Evolutionary conservation across 2,888 invertebrate species (phyloP), one percentile per base, ranked within the genome.

Genomic region (Uloborus plumipes): DNA sequence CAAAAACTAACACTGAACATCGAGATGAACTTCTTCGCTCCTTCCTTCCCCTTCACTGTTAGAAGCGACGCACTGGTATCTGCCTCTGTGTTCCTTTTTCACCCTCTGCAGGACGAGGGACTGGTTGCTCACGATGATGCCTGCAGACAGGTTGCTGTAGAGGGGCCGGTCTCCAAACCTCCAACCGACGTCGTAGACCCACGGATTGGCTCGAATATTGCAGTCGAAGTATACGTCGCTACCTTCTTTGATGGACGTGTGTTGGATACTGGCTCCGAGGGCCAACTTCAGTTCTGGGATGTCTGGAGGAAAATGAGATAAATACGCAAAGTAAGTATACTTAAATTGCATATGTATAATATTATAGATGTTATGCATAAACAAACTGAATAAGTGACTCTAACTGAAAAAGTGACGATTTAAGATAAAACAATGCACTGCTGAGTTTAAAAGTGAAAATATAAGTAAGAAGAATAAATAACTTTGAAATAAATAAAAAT

Each of bases 151-250:
- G 89, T 95, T 96, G 90, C 95, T 95, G 86, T 92, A 92, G 64
- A 96, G 91, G 50, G 92, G 91, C 86, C 93, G 93, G 26, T 93
- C 93, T 95, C 95, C 90, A 53, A 89, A 90, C 50, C 65, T 47
- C 84, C 84, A 84, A 13, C 77, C 58, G 0, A 84, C 74, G 58
- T 81, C 84, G 13, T 78, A 70, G 2, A 94, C 94, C 84, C 93
- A 93, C 50, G 95, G 95, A 91, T 95, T 95, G 87, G 95, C 94
- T 88, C 94, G 93, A 87, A 95, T 94, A 91, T 95, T 94, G 90
- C 95, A 96, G 91, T 95, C 95, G 90, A 95, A 95, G 91, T 95
- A 95, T 83, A 95, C 95, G 90, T 95, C 95, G 88, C 95, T 84
- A 20, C 80, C 84, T 66, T 85, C 85, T 14, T 76, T 75, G 65